Evolutionary conservation across 37 sponge, comb jelly and placozoan genomes (phyloP), one percentile per base, ranked within the genome.

Genomic region (Sycon ciliatum): DNA sequence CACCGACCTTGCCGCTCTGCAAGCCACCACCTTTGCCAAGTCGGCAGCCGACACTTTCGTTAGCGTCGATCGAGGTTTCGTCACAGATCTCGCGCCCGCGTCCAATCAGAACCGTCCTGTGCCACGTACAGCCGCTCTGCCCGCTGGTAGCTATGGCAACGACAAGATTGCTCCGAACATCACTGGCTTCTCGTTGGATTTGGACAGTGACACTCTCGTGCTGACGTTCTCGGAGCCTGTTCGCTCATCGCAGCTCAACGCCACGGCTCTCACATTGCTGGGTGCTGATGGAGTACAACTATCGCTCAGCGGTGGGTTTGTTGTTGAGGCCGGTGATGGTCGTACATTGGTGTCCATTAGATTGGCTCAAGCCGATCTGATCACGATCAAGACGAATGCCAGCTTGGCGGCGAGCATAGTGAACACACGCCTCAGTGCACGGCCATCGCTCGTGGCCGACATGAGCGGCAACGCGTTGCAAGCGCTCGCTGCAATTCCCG

Each of bases 151-250:
- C n/a, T 89, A 89, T 68, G 80, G 72, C 22, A 20, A 36, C 26
- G 93, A 92, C 35, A 42, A 52, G 3, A 85, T 82, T 1, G 49
- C 38, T 4, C 93, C 93, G 1, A 36, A 38, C 27, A 36, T 92
- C 0, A 39, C 22, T 20, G 75, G 40, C 18, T 87, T 79, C 58
- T 64, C 61, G 28, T 39, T 92, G n/a, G 82, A 92, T 42, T 67
- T 92, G 5, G 78, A 77, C 23, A 68, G 67, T 38, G 63, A 87
- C 67, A 82, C 72, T 23, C 46, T 92, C 26, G 52, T 81, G 24
- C 64, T 92, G 7, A 79, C 81, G 1, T 92, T 92, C 72, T 78
- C 83, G 32, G 93, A 92, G 40, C 84, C 93, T 73, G 81, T 92
- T 20, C 74, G 79, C 1, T 32, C 83, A 9, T 67, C 71, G n/a